These are phyloP conservation scores for Panopea generosa DNA, from an alignment of 2,888 invertebrate genomes.

Conservation along the genomic window DNA sequence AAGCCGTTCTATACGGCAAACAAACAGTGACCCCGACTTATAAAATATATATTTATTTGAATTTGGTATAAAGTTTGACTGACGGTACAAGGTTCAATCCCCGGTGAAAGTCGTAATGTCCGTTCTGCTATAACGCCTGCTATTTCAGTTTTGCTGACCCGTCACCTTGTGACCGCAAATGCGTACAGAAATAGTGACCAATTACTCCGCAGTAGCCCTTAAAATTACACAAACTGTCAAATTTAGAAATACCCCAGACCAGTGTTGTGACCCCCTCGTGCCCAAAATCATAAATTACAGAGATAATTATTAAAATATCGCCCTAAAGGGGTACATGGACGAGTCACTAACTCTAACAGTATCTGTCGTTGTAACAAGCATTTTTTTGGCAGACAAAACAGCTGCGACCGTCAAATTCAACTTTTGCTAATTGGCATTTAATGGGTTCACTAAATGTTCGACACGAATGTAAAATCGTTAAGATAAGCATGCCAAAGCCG, in stretches of 20 bases:
- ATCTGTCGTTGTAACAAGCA: slow-evolving; percentile 2
- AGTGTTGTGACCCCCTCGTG: slow-evolving; percentile 24
- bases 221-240: slow-evolving; percentile 54
- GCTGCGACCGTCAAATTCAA: slow-evolving; percentile 38
- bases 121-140: slow-evolving; percentile 31
- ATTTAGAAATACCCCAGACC: slow-evolving; percentile 38
- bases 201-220: slow-evolving; percentile 36
- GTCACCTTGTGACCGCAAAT: slow-evolving; percentile 30
- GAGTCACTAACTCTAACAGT: slow-evolving; percentile 10
- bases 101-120: slow-evolving; percentile 15
- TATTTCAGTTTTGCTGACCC: slow-evolving; percentile 28
- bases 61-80: no score
- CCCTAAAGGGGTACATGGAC: slow-evolving; percentile 19
- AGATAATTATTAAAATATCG: slow-evolving; percentile 34
- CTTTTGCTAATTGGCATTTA: slow-evolving; percentile 17
- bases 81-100: no score
- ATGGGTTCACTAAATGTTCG: not conserved
- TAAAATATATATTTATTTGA: no score
- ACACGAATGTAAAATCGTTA: not conserved
- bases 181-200: slow-evolving; percentile 44
- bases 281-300: slow-evolving; percentile 39
- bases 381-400: slow-evolving; percentile 14
- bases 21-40: no score
- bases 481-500: not conserved
- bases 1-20: no score